Base-by-base conservation (phyloP, 2,797 vertebrate genomes). In the Champsocephalus esox region DNA sequence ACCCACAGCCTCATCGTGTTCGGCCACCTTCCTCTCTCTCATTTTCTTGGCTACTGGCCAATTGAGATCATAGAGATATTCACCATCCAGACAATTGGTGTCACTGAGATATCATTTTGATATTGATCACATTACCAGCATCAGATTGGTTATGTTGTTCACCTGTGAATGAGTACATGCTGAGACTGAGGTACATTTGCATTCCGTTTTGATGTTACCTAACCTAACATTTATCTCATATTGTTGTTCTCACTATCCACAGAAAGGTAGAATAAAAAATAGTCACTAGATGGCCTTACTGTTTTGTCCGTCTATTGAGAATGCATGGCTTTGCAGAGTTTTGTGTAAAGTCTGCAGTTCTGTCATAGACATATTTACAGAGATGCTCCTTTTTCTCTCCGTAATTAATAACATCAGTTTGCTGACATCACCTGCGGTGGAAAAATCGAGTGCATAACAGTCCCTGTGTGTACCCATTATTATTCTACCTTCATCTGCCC, bases 401-500 rank as follows among this genome's bases (percentile, higher is more conserved):
- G 76, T 79, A 76, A 83, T 86, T 80, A 81, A 88, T 75, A 81
- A 61, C 58, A 75, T 70, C 54, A 60, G 56, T 76, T 75, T 66
- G 78, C 46, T 91, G 81, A 81, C 81, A 81, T 52, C 81, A 83
- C 69, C 77, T 88, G 86, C 76, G 82, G 73, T 83, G 88, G 87
- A 88, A 90, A 89, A 87, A 70, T 4, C 12, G 0, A 80, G 71
- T 69, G 74, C 74, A 82, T 51, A 85, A 82, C 79, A 87, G 78
- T 88, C 90, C 87, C 87, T 75, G 76, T 86, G 89, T 84, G 88
- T 63, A 70, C 66, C 78, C 65, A 87, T 90, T 71, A 89, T 90
- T 85, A 87, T 84, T 62, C 63, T 74, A 63, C 52, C 59, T 80
- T 71, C 74, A 79, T 82, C 84, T 82, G 56, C 79, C 62, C 58